These are phyloP conservation scores for Calliopsis andreniformis DNA, from an alignment of 1,140 invertebrate species.

Conservation along the genomic window DNA sequence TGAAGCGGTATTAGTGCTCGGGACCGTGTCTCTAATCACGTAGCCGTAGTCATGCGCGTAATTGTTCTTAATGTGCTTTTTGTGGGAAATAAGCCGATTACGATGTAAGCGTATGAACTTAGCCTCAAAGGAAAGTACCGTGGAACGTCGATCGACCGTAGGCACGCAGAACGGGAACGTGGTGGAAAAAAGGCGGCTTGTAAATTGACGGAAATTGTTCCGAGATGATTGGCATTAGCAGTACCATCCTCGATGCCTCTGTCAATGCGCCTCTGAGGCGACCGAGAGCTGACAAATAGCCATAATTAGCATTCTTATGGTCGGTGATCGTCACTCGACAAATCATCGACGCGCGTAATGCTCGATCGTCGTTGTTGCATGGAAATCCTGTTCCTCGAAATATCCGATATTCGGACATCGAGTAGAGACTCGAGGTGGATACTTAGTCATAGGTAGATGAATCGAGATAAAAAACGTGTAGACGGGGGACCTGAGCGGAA, in stretches of 20 bases:
- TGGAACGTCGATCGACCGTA: conserved; percentile 25
- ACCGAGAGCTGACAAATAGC: conserved; percentile 32
- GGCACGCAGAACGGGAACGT: conserved; percentile 16
- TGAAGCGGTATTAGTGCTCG: conserved; percentile 59
- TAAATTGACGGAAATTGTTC: conserved; percentile 58
- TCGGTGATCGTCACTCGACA: conserved; percentile 16
- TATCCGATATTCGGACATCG: no score
- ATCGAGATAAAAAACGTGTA: neutral
- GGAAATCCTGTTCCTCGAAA: no score
- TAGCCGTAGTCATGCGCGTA: conserved; percentile 53
- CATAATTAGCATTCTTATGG: conserved; percentile 19
- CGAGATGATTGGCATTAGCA: conserved; percentile 46
- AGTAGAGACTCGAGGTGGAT: no score
- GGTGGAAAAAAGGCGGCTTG: conserved; percentile 19
- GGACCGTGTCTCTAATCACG: conserved; percentile 60
- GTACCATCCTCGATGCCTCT: conserved; percentile 27
- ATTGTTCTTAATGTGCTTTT: conserved; percentile 55
- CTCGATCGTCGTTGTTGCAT: conserved; percentile 3
- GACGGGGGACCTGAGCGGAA: neutral
- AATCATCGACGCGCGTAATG: neutral
- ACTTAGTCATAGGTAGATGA: no score
- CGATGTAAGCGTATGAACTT: conserved; percentile 48
- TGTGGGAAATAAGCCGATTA: conserved; percentile 61
- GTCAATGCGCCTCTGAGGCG: neutral
- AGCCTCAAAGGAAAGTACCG: conserved; percentile 43